A percentile compares a stretch with the other conserved stretches of the same genome.
phyloP scores from a whole-genome alignment of 2,888 invertebrate genomes.

The Nephrotoma guestfalica region DNA sequence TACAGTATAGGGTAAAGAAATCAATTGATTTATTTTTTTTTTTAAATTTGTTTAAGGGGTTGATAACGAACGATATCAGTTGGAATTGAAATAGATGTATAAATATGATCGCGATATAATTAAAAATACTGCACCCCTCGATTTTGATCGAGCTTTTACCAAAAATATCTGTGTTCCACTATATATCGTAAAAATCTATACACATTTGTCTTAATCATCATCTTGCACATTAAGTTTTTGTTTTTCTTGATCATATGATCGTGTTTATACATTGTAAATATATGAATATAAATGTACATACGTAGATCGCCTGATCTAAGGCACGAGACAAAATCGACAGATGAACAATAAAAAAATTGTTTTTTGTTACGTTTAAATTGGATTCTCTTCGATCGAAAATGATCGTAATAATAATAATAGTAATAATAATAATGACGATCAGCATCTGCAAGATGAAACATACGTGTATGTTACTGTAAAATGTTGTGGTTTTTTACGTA shows the following conservation, averaged over 20 bases:
- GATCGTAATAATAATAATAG: neutral
- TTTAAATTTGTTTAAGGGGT: neutral
- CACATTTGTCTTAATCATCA: neutral
- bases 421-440: neutral
- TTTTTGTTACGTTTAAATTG: neutral
- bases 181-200: neutral
- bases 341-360: neutral
- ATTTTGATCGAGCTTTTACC: neutral
- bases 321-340: constrained; percentile 4
- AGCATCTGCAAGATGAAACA: constrained; percentile 1
- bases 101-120: neutral
- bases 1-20: neutral
- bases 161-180: neutral
- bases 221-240: neutral
- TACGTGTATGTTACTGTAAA: neutral
- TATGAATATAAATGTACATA: neutral
- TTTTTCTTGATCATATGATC: neutral
- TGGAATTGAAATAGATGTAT: neutral
- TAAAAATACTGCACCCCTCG: neutral
- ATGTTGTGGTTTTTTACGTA: neutral
- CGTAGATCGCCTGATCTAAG: neutral
- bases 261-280: neutral
- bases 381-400: neutral
- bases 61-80: neutral
- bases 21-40: neutral